Percentiles rank a stretch among this genome's conserved stretches.
These are phyloP conservation scores for Tapirus terrestris DNA, from an alignment of 2,113 vertebrate species.

Conservation along the genomic window DNA sequence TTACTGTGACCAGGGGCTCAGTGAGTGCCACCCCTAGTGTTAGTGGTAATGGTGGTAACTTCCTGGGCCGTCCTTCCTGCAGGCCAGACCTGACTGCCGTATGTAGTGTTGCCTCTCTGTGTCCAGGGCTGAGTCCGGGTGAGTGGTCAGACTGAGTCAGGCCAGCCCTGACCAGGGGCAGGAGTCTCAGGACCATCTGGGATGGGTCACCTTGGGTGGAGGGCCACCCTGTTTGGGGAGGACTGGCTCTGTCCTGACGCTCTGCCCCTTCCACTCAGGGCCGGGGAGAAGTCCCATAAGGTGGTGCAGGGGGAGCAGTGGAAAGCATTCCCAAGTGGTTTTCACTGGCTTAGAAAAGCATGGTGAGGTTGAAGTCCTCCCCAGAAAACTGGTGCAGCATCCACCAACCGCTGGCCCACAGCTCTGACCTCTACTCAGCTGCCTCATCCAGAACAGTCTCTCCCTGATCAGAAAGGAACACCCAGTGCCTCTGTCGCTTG, in stretches of 20 bases:
- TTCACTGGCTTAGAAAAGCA: neutral
- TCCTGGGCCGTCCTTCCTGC: neutral
- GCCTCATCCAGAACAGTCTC: neutral
- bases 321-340: neutral
- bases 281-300: neutral
- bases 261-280: neutral
- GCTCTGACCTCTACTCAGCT: neutral
- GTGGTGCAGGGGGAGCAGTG: too few species aligned
- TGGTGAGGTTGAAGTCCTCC: neutral
- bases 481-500: neutral
- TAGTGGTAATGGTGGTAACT: neutral
- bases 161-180: neutral
- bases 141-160: neutral
- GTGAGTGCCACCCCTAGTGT: neutral
- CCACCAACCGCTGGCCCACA: accelerated
- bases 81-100: neutral
- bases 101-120: neutral
- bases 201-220: neutral
- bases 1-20: neutral
- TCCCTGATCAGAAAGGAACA: neutral
- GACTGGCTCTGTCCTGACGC: neutral
- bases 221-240: neutral
- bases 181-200: neutral
- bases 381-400: neutral
- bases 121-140: neutral